Evolutionary conservation across 2,113 vertebrate genomes (phyloP), one percentile per base, ranked within the genome.

Genomic region (Zeus faber): DNA sequence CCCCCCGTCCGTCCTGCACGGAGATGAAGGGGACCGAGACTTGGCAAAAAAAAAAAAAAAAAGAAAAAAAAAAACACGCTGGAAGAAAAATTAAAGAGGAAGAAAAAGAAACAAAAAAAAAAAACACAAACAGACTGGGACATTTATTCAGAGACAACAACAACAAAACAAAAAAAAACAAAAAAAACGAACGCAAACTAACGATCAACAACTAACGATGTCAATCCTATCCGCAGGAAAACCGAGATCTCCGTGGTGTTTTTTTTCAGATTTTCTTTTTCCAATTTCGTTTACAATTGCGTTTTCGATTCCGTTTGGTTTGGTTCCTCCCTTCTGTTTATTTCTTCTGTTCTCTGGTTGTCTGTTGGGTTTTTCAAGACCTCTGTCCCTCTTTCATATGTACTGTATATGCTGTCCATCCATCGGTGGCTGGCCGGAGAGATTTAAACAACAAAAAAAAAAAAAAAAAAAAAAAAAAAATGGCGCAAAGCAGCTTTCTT

Each of bases 171-270:
- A 48, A 33, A 54, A 52, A 43, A 68, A 68, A 61, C 3, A 23
- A 35, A 14, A 35, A 35, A 35, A 35, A 14, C 11, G n/a, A 35
- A 54, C 21, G n/a, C 49, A 25, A 49, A 67, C 62, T 60, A 35
- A 44, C 21, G 41, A 10, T 44, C 35, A 76, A 65, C 55, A 76
- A 79, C 65, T 65, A 79, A 79, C 59, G 78, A 83, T 83, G 81
- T 83, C 81, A 83, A 79, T 76, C 56, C 72, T n/a, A 56, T 50
- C 67, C 54, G 39, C 71, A 62, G 51, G 60, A 48, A 47, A 33
- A 39, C 63, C 1, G 46, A 25, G 70, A 54, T 70, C 63, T 66
- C 58, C 74, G 78, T 46, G 16, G 2, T 64, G 49, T 67, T 72
- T 46, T 58, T 60, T 62, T 51, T 51, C 3, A 43, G 14, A 0